Percentiles rank a stretch among this genome's conserved stretches.
These are phyloP conservation scores for Lysandra bellargus DNA, from an alignment of 2,888 invertebrate species.

Conservation along the genomic window DNA sequence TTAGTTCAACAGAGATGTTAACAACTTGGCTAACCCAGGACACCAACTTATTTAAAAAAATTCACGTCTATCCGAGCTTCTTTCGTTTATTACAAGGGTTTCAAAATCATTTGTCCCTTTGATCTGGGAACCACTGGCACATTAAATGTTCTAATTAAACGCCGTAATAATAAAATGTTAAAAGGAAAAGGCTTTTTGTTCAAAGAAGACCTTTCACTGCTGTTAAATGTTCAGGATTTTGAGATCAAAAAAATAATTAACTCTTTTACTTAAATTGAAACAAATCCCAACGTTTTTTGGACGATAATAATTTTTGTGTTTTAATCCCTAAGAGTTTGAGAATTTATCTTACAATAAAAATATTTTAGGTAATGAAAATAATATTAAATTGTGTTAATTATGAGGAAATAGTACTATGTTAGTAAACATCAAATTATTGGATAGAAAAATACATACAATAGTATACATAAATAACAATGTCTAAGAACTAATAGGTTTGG, in stretches of 20 bases:
- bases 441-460: not conserved
- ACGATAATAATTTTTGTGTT: not conserved
- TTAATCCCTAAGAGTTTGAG: not conserved
- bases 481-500: not conserved
- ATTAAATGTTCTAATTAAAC: slow-evolving; percentile 25
- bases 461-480: not conserved
- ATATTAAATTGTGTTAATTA: not conserved
- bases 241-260: slow-evolving; percentile 7
- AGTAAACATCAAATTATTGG: not conserved
- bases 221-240: slow-evolving; percentile 7
- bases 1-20: not conserved
- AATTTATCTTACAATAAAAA: not conserved
- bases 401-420: not conserved
- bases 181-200: slow-evolving; percentile 10
- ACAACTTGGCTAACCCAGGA: not conserved
- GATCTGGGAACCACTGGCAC: slow-evolving; percentile 22
- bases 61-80: not conserved
- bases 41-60: not conserved
- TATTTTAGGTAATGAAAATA: too few relatives aligned
- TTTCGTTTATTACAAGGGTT: slow-evolving; percentile 17
- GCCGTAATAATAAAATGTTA: slow-evolving; percentile 21
- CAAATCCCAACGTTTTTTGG: not conserved
- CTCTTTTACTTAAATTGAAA: slow-evolving; percentile 7
- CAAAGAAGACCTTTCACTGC: slow-evolving; percentile 5
- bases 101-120: slow-evolving; percentile 20